These are phyloP conservation scores for Oreohelix idahoensis DNA, from an alignment of 1,140 invertebrate genomes.

Conservation along the genomic window DNA sequence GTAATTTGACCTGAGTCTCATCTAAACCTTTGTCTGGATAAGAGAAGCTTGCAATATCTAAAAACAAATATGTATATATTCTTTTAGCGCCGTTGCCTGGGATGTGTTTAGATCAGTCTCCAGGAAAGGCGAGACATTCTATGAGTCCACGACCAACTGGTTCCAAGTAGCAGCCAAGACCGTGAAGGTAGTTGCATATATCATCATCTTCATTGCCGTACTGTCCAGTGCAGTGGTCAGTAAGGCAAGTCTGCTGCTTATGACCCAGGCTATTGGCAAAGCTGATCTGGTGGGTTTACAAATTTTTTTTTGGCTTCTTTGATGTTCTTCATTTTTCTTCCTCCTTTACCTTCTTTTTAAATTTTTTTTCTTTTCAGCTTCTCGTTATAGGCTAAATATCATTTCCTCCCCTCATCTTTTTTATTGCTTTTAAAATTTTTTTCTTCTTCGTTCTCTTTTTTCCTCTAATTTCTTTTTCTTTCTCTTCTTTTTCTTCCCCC, in stretches of 20 bases:
- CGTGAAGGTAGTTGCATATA: constrained; percentile 52
- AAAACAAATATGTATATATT: too few species aligned
- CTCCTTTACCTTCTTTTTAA: too few species aligned
- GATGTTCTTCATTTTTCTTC: neutral
- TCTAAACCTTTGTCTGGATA: too few species aligned
- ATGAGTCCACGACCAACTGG: constrained; percentile 55
- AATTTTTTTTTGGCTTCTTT: neutral
- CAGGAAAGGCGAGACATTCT: constrained; percentile 48
- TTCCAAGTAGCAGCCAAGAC: constrained; percentile 55
- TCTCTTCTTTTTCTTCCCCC: too few species aligned
- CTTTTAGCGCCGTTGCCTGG: constrained; percentile 42
- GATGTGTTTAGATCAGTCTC: constrained; percentile 56
- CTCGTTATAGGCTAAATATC: too few species aligned
- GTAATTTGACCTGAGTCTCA: too few species aligned
- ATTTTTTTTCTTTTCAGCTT: too few species aligned
- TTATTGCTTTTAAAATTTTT: too few species aligned
- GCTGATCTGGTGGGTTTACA: constrained; percentile 43
- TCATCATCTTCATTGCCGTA: constrained; percentile 52
- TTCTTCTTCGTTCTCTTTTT: too few species aligned
- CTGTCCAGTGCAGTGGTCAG: constrained; percentile 47
- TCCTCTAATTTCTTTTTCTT: too few species aligned
- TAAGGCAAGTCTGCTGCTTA: constrained; percentile 51
- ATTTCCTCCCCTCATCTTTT: too few species aligned
- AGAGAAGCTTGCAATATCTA: too few species aligned
- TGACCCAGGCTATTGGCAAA: constrained; percentile 55